These are phyloP conservation scores for Netelia inedita DNA, from an alignment of 2,888 invertebrate species.

Conservation along the genomic window DNA sequence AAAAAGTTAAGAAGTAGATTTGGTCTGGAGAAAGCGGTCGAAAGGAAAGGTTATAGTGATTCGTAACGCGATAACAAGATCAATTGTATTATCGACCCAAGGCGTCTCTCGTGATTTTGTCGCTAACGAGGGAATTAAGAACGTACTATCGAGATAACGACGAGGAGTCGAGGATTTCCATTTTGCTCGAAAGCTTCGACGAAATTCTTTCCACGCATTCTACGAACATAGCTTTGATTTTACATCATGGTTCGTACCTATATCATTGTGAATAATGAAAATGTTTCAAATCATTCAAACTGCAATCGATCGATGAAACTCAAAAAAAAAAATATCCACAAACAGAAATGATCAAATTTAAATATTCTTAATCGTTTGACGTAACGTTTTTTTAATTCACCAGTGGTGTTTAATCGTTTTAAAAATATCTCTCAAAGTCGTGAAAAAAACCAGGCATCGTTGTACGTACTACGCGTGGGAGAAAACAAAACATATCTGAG, in stretches of 20 bases:
- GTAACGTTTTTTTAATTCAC: no score
- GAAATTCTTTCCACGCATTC: slow-evolving; percentile 11
- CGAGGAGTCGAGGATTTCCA: background rate
- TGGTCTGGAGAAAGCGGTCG: background rate
- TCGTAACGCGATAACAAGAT: background rate
- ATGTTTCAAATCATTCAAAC: no score
- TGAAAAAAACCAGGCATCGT: no score
- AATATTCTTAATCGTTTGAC: no score
- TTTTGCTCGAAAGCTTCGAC: slow-evolving; percentile 16
- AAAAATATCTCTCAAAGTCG: background rate
- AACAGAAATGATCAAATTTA: no score
- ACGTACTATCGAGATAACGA: slow-evolving; percentile 3
- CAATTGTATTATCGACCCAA: background rate
- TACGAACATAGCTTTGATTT: no score
- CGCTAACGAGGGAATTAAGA: slow-evolving; percentile 39
- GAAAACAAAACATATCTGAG: slow-evolving; percentile 11
- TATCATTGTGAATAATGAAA: no score
- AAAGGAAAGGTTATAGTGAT: background rate
- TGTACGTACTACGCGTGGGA: background rate
- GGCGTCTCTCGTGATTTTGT: slow-evolving; percentile 17
- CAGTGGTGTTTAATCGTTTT: background rate
- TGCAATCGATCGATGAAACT: no score
- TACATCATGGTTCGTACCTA: no score
- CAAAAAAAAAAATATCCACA: no score
- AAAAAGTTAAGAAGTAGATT: slow-evolving; percentile 6